These are phyloP conservation scores for Wasmannia auropunctata DNA, from an alignment of 1,140 invertebrate species.

Conservation along the genomic window DNA sequence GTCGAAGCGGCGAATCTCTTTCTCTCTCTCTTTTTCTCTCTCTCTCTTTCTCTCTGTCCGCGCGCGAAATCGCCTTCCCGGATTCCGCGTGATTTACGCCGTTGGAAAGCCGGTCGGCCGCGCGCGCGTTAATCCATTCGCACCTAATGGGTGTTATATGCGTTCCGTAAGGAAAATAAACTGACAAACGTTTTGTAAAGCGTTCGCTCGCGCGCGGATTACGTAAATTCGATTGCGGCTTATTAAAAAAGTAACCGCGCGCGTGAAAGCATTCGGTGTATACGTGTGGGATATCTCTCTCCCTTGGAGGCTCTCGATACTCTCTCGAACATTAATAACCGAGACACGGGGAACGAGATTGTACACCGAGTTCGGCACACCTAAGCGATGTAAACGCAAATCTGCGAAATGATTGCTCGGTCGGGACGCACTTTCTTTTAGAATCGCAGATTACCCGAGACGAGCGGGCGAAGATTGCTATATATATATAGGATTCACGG, in stretches of 20 bases:
- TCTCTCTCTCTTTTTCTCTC: too few relatives aligned
- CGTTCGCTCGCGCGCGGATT: conserved; percentile 3
- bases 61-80: conserved; percentile 37
- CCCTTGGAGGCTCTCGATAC: neutral
- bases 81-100: conserved; percentile 51
- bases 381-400: neutral
- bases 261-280: conserved; percentile 7
- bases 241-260: conserved; percentile 30
- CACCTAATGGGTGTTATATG: conserved; percentile 25
- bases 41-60: too few relatives aligned
- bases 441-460: neutral
- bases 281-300: conserved; percentile 4
- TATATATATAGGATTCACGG: neutral
- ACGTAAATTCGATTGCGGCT: conserved; percentile 25
- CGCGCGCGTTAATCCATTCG: conserved; percentile 41
- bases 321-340: conserved; percentile 44
- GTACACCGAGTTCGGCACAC: neutral
- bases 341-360: conserved; percentile 5
- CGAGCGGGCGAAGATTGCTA: neutral
- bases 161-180: conserved; percentile 17
- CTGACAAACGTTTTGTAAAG: conserved; percentile 24
- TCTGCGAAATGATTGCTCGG: conserved; percentile 12
- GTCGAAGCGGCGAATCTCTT: conserved; percentile 31
- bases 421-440: neutral
- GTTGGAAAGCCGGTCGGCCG: conserved; percentile 38